Evolutionary conservation across 2,113 vertebrate genomes (phyloP).

Genomic region (Xenopus borealis): DNA sequence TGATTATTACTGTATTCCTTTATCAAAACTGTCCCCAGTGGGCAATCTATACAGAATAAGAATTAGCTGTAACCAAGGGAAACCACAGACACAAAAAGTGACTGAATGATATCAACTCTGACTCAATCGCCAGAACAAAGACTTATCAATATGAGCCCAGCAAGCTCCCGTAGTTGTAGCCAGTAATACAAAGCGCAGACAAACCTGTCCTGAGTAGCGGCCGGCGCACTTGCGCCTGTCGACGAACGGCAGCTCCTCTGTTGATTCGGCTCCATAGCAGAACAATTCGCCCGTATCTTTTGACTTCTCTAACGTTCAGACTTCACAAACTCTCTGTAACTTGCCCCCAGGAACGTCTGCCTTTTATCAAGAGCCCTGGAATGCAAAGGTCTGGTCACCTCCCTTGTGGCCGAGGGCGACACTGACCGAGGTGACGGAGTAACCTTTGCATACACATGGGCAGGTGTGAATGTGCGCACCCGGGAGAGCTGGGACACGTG

Average conservation of each 20-base stretch:
- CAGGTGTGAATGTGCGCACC: slow-evolving; percentile 34
- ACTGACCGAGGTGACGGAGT: slow-evolving; percentile 10
- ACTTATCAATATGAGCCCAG: no score
- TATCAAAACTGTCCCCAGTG: no score
- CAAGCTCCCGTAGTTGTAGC: no score
- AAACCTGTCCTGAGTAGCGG: background rate
- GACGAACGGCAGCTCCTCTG: background rate
- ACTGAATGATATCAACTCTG: no score
- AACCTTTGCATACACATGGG: slow-evolving; percentile 22
- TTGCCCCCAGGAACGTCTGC: background rate
- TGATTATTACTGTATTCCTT: no score
- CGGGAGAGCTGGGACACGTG: slow-evolving; percentile 23
- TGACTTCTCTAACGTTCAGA: background rate
- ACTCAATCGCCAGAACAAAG: no score
- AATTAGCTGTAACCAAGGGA: no score
- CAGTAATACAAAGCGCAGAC: background rate
- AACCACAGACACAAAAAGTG: no score
- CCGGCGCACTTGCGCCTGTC: background rate
- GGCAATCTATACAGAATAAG: no score
- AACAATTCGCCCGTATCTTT: background rate
- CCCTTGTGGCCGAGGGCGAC: background rate
- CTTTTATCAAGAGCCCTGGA: slow-evolving; percentile 22
- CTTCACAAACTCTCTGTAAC: no score
- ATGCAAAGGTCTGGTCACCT: background rate
- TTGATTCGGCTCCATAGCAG: slow-evolving; percentile 2